Percentiles rank a stretch among this genome's conserved stretches.
These are phyloP conservation scores for Aelia acuminata DNA, from an alignment of 2,888 invertebrate species.

Conservation along the genomic window DNA sequence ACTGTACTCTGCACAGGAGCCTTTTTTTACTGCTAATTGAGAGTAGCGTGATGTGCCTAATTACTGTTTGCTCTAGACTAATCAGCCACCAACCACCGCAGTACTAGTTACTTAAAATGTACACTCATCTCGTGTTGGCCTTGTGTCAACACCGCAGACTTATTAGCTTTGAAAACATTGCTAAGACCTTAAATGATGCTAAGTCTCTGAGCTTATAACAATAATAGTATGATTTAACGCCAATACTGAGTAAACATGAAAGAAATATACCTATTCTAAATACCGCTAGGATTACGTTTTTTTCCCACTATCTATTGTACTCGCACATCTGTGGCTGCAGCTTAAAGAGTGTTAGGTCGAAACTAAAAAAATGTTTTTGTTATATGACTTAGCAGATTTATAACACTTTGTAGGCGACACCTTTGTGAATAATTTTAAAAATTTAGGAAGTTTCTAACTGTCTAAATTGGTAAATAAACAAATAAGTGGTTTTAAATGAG, in stretches of 20 bases:
- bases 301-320: too few species aligned
- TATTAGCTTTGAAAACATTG: background rate
- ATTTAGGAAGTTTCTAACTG: too few species aligned
- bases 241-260: background rate
- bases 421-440: too few species aligned
- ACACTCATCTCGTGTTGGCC: background rate
- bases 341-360: too few species aligned
- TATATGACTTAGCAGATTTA: too few species aligned
- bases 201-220: background rate
- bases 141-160: background rate
- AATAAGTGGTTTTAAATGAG: too few species aligned
- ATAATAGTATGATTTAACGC: background rate
- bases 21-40: conserved; percentile 49
- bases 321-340: too few species aligned
- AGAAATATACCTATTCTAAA: too few species aligned
- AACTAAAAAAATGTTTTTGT: too few species aligned
- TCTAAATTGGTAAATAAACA: too few species aligned
- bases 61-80: conserved; percentile 40
- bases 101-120: background rate
- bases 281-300: too few species aligned
- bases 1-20: background rate
- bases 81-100: background rate
- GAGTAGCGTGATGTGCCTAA: conserved; percentile 21
- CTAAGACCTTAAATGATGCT: background rate
- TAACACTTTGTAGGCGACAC: too few species aligned